Base-by-base conservation (phyloP, 2,888 invertebrate species). In the Pyrrhosoma nymphula region DNA sequence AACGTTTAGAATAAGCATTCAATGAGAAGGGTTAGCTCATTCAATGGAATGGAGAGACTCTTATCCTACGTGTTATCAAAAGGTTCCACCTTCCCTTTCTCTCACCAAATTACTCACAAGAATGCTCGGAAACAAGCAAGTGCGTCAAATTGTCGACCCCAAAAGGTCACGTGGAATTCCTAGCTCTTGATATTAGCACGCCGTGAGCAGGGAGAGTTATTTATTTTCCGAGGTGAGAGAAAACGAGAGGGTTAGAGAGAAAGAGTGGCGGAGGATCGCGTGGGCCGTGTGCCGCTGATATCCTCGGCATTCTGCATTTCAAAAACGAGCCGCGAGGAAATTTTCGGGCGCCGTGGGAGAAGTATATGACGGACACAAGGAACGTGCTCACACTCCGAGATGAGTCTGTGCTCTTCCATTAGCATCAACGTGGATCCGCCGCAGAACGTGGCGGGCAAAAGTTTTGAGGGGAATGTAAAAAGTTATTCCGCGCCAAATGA, bases 361-460 rank as follows among this genome's bases (percentile, higher is more conserved):
- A 4, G 82, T 26, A 82, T 35, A 82, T 82, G 82, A 82, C 30
- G 82, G 82, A 35, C 35, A 35, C 82, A 16, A 35, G 30, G 35
- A 35, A 82, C 82, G 82, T 82, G 82, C 82, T n/a, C 35, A 14
- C 35, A 35, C 35, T 82, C 0, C 82, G 35, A 26, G 56, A 89
- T 55, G 56, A 56, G 39, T 12, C 14, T 12, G 56, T 89, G 56
- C 12, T n/a, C 56, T n/a, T 89, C 56, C 47, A 89, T 89, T 89
- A 89, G 55, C 89, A 89, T 47, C 56, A 47, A 55, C 89, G 26
- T 89, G 55, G 89, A 89, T 89, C 47, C 89, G 26, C 47, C 55
- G 89, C 26, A 55, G 12, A 47, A 26, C 56, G 26, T 88, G 88
- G 88, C 6, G 23, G 47, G 39, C 4, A 16, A 47, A 56, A 55